phyloP scores from a whole-genome alignment of 2,797 vertebrate genomes.

The Mionectes olivaceus region DNA sequence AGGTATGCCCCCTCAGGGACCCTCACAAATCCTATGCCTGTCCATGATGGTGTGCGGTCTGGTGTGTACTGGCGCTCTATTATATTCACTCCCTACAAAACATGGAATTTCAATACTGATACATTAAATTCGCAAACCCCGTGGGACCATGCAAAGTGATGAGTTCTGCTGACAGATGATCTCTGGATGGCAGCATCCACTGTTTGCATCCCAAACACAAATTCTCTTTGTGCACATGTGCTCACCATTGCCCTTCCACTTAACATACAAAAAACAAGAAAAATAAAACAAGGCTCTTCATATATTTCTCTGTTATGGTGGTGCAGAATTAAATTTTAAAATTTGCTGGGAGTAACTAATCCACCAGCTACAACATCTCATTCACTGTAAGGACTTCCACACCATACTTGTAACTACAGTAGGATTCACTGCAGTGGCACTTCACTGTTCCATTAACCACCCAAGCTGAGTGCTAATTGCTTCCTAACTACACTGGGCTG shows the following conservation, averaged over 20 bases:
- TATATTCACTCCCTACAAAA: slow-evolving; percentile 84
- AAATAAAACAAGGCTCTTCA: background rate
- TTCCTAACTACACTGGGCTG: background rate
- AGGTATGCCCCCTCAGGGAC: slow-evolving; percentile 93
- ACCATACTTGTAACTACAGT: background rate
- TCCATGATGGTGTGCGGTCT: slow-evolving; percentile 93
- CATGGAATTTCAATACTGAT: background rate
- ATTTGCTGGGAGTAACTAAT: background rate
- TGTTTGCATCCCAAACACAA: background rate
- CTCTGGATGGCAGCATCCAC: background rate
- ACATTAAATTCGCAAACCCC: background rate
- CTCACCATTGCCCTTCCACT: background rate
- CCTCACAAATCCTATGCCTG: slow-evolving; percentile 90
- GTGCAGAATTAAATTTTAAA: background rate
- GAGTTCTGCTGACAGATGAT: background rate
- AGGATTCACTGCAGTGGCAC: background rate
- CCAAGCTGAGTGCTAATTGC: background rate
- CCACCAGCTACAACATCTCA: background rate
- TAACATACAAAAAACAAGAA: background rate
- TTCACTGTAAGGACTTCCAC: background rate
- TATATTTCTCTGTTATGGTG: background rate
- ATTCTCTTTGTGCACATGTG: background rate
- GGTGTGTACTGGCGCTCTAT: slow-evolving; percentile 86
- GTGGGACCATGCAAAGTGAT: fast-evolving
- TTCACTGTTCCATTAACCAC: background rate